phyloP scores from a whole-genome alignment of 2,113 vertebrate species.

The Mungos mungo region DNA sequence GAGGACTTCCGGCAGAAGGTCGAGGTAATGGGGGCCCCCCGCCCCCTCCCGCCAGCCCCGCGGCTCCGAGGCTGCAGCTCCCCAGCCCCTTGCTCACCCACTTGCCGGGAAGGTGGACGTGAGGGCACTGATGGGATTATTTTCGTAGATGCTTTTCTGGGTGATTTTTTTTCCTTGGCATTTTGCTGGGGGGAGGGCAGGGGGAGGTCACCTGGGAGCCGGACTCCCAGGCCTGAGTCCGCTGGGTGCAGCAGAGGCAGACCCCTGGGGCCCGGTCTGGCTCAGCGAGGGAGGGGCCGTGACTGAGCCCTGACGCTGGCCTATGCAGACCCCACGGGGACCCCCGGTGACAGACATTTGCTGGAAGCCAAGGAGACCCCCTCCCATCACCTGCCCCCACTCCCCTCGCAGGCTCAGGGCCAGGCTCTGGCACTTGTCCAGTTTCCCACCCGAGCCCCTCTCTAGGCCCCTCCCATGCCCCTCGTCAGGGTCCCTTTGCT shows the following conservation, averaged over 20 bases:
- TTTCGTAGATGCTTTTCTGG: background rate
- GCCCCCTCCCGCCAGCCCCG: rapidly evolving
- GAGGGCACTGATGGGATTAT: rapidly evolving
- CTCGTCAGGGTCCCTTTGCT: rapidly evolving
- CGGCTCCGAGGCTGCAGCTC: rapidly evolving
- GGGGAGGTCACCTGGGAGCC: background rate
- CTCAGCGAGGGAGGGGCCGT: rapidly evolving
- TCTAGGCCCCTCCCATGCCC: rapidly evolving
- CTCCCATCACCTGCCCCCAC: rapidly evolving
- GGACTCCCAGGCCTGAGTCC: background rate
- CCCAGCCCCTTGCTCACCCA: rapidly evolving
- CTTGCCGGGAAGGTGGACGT: rapidly evolving
- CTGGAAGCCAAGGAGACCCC: background rate
- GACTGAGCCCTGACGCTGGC: background rate
- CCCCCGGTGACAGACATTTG: rapidly evolving
- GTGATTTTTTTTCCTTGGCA: background rate
- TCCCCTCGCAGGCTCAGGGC: background rate
- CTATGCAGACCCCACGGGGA: rapidly evolving
- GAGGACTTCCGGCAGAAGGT: constrained; percentile 96
- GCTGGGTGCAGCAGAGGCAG: background rate
- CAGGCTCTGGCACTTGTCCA: rapidly evolving
- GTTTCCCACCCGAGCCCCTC: rapidly evolving
- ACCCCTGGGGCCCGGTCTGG: background rate
- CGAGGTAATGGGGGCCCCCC: constrained; percentile 86
- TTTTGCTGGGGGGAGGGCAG: background rate